Evolutionary conservation across 2,113 vertebrate species (phyloP), one percentile per base, ranked within the genome.

Genomic region (Syngnathus floridae): DNA sequence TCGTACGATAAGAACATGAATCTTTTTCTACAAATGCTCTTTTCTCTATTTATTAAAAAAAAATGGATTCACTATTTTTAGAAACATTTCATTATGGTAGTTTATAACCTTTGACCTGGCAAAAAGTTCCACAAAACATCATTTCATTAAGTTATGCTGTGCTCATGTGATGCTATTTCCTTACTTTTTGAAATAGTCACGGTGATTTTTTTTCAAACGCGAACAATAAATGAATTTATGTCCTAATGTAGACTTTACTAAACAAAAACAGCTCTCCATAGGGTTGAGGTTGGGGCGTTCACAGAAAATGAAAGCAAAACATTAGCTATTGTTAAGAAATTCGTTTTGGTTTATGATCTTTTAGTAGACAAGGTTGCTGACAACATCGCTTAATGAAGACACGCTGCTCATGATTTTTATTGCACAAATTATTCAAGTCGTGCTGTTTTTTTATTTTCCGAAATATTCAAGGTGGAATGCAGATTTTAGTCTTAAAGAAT

Each of bases 1-100:
- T 88, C 88, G 90, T 86, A 81, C 87, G 90, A 93, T 93, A 93
- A 93, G 91, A 91, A 87, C 90, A 92, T 92, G 92, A 92, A 93
- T 93, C 91, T 89, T 87, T 93, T 93, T 92, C 90, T 71, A 88
- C 87, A 83, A 90, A 90, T 43, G 58, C 58, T 61, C 40, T 26
- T 60, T 61, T 61, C 13, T 36, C 10, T 21, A 41, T 22, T 56
- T 56, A 16, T 6, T 16, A 55, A 31, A 35, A 54, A 22, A 35
- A 56, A 56, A 56, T 17, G 54, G 54, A 56, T 56, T 35, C 16
- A 14, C 54, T 56, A 56, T 12, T 16, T 56, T 56, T 35, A 7
- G 54, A 35, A 35, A 35, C 26, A 35, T 56, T 56, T 31, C 54
- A 56, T 56, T 16, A 56, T 14, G 54, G 26, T 56, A 16, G 54